Conservation (phyloP, 2,888 invertebrate species). For the Eutolmus rufibarbis region DNA sequence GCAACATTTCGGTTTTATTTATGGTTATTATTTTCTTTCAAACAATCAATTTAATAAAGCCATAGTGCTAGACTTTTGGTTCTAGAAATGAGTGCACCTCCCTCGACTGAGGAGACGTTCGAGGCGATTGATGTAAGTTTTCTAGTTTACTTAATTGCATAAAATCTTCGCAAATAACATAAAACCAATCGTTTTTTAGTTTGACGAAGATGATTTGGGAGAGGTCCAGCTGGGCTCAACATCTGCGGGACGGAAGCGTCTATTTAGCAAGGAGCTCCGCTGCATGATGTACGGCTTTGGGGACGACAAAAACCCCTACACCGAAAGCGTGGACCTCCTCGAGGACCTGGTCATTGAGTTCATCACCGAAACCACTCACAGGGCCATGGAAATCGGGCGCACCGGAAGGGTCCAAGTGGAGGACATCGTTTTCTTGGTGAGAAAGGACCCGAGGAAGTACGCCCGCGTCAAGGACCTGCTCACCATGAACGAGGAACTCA, state of each 20-base stretch:
- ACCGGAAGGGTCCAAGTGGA: slow-evolving; percentile 98
- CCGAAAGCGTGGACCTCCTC: slow-evolving; percentile 95
- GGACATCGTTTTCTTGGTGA: slow-evolving; percentile 94
- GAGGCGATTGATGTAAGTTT: slow-evolving; percentile 39
- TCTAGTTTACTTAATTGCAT: background rate
- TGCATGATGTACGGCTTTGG: slow-evolving; percentile 99
- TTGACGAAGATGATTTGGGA: slow-evolving; percentile 71
- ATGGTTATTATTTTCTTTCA: background rate
- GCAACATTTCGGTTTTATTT: background rate
- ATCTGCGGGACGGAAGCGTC: slow-evolving; percentile 77
- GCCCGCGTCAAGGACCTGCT: slow-evolving; percentile 95
- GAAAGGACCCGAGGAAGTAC: slow-evolving; percentile 96
- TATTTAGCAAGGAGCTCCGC: slow-evolving; percentile 90
- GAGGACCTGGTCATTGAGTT: slow-evolving; percentile 98
- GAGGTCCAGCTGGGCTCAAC: slow-evolving; percentile 73
- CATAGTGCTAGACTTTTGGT: background rate
- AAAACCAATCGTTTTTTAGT: slow-evolving; percentile 51
- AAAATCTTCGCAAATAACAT: background rate
- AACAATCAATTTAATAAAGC: background rate
- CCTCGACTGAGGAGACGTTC: slow-evolving; percentile 37
- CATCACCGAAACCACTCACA: slow-evolving; percentile 92
- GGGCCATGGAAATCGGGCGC: slow-evolving; percentile 96
- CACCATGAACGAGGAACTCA: slow-evolving; percentile 98
- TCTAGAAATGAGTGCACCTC: slow-evolving; percentile 1
- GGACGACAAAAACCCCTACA: slow-evolving; percentile 98